A percentile compares a stretch with the other conserved stretches of the same genome.
Conservation (phyloP, 53 echinoderm and acorn worm genomes). For the Temnopleurus reevesii region DNA sequence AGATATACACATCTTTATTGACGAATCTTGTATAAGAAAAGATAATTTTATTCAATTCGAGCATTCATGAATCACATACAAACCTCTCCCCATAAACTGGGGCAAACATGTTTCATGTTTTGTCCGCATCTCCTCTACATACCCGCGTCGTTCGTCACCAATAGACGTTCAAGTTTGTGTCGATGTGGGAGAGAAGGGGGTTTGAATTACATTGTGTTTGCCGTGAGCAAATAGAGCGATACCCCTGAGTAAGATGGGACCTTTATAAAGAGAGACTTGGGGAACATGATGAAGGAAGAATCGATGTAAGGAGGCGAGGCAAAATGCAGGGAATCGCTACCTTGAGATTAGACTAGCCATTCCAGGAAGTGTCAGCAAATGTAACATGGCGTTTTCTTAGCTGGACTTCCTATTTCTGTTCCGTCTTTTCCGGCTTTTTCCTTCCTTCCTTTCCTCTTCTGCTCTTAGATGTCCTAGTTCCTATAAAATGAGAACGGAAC, state of each 20-base stretch:
- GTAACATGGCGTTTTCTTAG: background rate
- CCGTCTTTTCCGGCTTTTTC: too few relatives aligned
- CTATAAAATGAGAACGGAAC: too few relatives aligned
- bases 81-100: too few relatives aligned
- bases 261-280: background rate
- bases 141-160: too few relatives aligned
- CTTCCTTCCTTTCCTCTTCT: background rate
- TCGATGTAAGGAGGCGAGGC: background rate
- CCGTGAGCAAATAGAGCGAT: background rate
- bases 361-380: background rate
- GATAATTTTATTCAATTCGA: too few relatives aligned
- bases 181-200: background rate
- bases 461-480: too few relatives aligned
- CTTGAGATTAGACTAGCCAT: background rate
- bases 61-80: too few relatives aligned
- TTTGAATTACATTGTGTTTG: constrained; percentile 36
- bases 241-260: background rate
- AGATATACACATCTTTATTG: too few relatives aligned
- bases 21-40: too few relatives aligned
- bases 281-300: background rate
- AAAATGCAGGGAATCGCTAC: background rate
- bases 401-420: too few relatives aligned
- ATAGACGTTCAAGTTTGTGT: background rate
- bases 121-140: too few relatives aligned
- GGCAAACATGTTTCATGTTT: too few relatives aligned